phyloP scores from a whole-genome alignment of 2,113 vertebrate genomes.

The Phoxinus phoxinus region DNA sequence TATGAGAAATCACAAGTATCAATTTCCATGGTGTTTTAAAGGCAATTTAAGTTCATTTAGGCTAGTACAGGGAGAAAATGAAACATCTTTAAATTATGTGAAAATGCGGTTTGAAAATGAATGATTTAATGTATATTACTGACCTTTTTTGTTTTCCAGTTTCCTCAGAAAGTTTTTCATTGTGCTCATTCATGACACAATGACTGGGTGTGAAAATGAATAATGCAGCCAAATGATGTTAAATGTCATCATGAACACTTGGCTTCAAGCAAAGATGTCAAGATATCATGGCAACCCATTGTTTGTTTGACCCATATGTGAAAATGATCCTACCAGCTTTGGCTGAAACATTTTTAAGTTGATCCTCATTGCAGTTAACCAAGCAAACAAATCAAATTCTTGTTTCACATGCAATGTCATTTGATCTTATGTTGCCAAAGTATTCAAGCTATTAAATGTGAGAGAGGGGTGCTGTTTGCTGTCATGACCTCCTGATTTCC shows the following conservation, averaged over 20 bases:
- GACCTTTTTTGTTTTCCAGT: conserved; percentile 7
- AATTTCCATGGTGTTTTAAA: background rate
- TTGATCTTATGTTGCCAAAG: conserved; percentile 46
- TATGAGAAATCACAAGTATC: background rate
- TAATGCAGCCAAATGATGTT: conserved; percentile 31
- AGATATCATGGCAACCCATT: conserved; percentile 56
- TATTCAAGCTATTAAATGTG: conserved; percentile 41
- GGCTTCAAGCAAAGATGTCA: conserved; percentile 43
- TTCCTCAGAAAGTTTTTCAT: conserved; percentile 26
- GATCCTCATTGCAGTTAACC: conserved; percentile 41
- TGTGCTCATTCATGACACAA: conserved; percentile 43
- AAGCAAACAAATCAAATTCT: conserved; percentile 47
- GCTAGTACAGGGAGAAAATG: background rate
- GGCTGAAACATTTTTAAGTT: conserved; percentile 51
- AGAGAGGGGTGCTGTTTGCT: conserved; percentile 13
- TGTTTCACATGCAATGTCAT: conserved; percentile 55
- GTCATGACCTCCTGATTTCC: conserved; percentile 27
- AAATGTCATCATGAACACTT: conserved; percentile 41
- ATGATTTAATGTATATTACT: background rate
- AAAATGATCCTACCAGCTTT: conserved; percentile 60
- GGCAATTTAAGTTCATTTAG: background rate
- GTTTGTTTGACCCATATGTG: conserved; percentile 63
- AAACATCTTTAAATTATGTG: background rate
- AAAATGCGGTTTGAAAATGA: background rate
- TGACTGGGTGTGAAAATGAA: conserved; percentile 42